Percentiles rank a stretch among this genome's conserved stretches.
Conservation (phyloP, 2,797 vertebrate species). For the Amphiprion clarkii region DNA sequence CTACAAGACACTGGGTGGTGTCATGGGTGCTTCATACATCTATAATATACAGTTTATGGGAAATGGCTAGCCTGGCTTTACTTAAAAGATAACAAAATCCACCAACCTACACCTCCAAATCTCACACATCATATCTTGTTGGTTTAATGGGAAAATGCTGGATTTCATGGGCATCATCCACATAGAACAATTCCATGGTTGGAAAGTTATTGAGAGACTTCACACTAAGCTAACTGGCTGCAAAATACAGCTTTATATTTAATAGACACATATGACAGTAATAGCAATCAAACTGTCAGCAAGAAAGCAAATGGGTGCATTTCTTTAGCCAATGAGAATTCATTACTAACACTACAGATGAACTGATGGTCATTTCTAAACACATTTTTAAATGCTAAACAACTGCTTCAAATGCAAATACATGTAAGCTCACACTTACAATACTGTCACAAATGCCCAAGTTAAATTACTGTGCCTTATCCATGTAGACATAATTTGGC, state of each 20-base stretch:
- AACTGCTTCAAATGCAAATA: not conserved
- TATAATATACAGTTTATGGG: not conserved
- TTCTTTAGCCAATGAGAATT: not conserved
- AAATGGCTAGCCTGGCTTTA: not conserved
- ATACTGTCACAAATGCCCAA: not conserved
- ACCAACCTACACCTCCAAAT: not conserved
- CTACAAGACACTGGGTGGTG: no score
- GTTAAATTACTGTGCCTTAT: slow-evolving; percentile 19
- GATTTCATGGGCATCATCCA: no score
- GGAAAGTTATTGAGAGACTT: no score
- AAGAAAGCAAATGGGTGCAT: no score
- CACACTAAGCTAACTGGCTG: no score
- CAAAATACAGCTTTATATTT: not conserved
- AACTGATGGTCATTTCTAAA: no score
- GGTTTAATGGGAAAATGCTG: no score
- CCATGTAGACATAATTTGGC: slow-evolving; percentile 45
- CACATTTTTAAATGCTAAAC: not conserved
- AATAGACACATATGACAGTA: not conserved
- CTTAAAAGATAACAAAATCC: not conserved
- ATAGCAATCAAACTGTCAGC: not conserved
- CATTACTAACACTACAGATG: not conserved
- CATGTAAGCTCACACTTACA: not conserved
- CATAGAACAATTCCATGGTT: no score
- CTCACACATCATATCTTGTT: not conserved
- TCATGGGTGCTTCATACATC: no score